phyloP scores from a whole-genome alignment of 1,140 invertebrate species.

The Tenebrio molitor region DNA sequence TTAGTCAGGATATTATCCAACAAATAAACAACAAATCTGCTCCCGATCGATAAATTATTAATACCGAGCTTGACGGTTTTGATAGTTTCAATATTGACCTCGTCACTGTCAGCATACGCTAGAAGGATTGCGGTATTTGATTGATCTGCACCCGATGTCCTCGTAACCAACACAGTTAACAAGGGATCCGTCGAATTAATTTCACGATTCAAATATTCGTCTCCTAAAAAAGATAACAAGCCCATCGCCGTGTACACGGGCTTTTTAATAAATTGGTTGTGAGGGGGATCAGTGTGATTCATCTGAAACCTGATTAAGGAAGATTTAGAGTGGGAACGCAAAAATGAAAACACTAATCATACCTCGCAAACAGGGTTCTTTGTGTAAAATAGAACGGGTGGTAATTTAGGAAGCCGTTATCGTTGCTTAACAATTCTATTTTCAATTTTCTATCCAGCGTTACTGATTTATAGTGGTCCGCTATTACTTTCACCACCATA shows the following conservation, averaged over 20 bases:
- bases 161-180: slow-evolving; percentile 47
- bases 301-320: slow-evolving; percentile 67
- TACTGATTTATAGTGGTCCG: slow-evolving; percentile 65
- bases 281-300: slow-evolving; percentile 66
- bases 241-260: slow-evolving; percentile 68
- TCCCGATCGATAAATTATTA: slow-evolving; percentile 45
- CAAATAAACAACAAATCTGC: slow-evolving; percentile 60
- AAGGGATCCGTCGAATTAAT: slow-evolving; percentile 41
- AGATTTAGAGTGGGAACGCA: slow-evolving; percentile 38
- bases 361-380: slow-evolving; percentile 67
- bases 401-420: slow-evolving; percentile 70
- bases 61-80: slow-evolving; percentile 43
- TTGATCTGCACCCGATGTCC: slow-evolving; percentile 59
- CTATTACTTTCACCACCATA: slow-evolving; percentile 65
- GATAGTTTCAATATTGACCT: slow-evolving; percentile 21
- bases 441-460: slow-evolving; percentile 53
- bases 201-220: slow-evolving; percentile 53
- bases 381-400: slow-evolving; percentile 68
- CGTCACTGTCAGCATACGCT: slow-evolving; percentile 42
- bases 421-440: slow-evolving; percentile 67
- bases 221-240: slow-evolving; percentile 66
- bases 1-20: slow-evolving; percentile 62
- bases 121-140: slow-evolving; percentile 37
- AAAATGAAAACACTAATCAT: slow-evolving; percentile 43
- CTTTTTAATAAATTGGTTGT: slow-evolving; percentile 69